Base-by-base conservation (phyloP, 2,113 vertebrate genomes). In the Tympanuchus pallidicinctus region DNA sequence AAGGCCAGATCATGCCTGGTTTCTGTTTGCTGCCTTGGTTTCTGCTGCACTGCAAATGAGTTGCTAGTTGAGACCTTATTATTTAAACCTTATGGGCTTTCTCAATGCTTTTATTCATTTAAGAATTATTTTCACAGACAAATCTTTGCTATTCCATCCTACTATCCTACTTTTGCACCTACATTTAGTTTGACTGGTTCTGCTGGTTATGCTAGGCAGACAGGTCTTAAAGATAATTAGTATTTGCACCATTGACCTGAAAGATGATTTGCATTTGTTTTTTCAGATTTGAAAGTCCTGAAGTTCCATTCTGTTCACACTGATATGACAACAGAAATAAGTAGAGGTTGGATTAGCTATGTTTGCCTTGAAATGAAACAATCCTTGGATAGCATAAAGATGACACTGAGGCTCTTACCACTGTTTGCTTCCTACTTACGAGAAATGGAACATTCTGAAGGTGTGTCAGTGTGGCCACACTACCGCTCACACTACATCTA, bases 161-260 rank as follows among this genome's bases (percentile, higher is more conserved):
- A 15, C 71, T 90, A 79, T 87, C 48, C 57, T 50, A n/a, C 16
- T 92, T 78, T 59, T 89, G 66, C n/a, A 70, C 75, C 87, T 92
- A 1, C 56, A 19, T 86, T 88, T 86, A 83, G 50, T 72, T 42
- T 81, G 61, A 81, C 93, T 86, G 43, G 94, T 91, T 94, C 61
- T 86, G 69, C 96, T 88, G 63, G 91, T 97, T 95, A 43, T 89
- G 45, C 93, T 60, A 82, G 88, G 63, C 47, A 91, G 40, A 65
- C 69, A 86, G 13, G 72, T 54, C 57, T 81, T 74, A n/a, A 60
- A 93, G 76, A 72, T 87, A 92, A 91, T 95, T 92, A 86, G 34
- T 80, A 67, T 94, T 92, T 80, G 60, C 65, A 86, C 65, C n/a
- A 40, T 1, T 88, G 82, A 90, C 61, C 36, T 67, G 43, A 74